These are phyloP conservation scores for Dryoscopus gambensis DNA, from an alignment of 2,113 vertebrate species.

Conservation along the genomic window DNA sequence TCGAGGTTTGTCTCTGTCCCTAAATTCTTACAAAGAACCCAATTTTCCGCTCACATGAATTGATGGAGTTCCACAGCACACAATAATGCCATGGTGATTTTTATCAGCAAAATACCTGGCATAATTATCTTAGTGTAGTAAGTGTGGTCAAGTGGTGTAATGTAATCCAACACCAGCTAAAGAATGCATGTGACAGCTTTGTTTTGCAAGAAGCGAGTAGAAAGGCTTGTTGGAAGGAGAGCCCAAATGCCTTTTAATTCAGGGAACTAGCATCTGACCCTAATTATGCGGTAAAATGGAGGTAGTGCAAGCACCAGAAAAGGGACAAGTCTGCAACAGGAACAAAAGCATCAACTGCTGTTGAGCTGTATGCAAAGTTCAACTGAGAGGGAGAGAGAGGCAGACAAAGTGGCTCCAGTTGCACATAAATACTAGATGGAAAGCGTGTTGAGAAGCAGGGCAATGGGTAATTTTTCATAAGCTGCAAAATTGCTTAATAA, in stretches of 20 bases:
- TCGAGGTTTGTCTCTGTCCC: neutral
- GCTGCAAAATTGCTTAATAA: conserved; percentile 9
- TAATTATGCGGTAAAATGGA: conserved; percentile 39
- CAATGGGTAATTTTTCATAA: conserved; percentile 33
- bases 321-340: conserved; percentile 20
- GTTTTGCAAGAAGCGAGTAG: conserved; percentile 37
- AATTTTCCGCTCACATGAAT: neutral
- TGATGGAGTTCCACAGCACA: neutral
- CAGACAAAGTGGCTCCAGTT: conserved; percentile 19
- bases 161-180: conserved; percentile 19
- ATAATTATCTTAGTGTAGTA: conserved; percentile 20
- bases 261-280: conserved; percentile 31
- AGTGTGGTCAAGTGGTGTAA: conserved; percentile 43
- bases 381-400: neutral
- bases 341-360: conserved; percentile 35
- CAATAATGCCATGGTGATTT: neutral
- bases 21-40: neutral
- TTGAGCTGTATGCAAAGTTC: conserved; percentile 22
- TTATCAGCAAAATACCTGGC: conserved; percentile 42
- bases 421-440: conserved; percentile 30
- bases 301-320: conserved; percentile 32
- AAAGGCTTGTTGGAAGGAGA: conserved; percentile 13
- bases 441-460: conserved; percentile 18
- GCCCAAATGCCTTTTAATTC: conserved; percentile 37
- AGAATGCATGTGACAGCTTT: conserved; percentile 41